Evolutionary conservation across 64 coral and sea anemone species (phyloP), one percentile per base, ranked within the genome.

Genomic region (Anthopleura sola): DNA sequence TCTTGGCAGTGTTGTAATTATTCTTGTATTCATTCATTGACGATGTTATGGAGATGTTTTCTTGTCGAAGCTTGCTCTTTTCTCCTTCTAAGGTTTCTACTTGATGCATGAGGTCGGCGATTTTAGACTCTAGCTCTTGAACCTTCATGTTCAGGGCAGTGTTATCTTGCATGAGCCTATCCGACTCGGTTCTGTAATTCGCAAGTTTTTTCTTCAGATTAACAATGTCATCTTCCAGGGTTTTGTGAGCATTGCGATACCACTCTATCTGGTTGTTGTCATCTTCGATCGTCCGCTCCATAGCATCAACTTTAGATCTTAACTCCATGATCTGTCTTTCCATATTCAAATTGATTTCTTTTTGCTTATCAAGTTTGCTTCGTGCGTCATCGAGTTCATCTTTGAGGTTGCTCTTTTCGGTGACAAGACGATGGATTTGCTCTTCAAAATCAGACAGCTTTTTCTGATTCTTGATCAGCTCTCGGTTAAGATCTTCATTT

Each of bases 401-500:
- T 55, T 78, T 68, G 74, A 88, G 58, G 71, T 78, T 90, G 37
- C 81, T 91, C 29, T 94, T 89, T 56, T 94, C 96, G 13, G 90
- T 86, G 53, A 75, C 86, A 57, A 82, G 55, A 7, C 93, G 93
- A 58, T 98, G 92, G 26, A 94, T 58, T 56, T 92, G 86, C 13
- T 91, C 87, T 46, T 98, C 90, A 17, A 98, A 50, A 26, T 91
- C 87, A 38, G 90, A 86, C 75, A 87, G 66, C 38, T 91, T 94
- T 48, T 92, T 94, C 90, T 98, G 96, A 53, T 86, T 86, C 36
- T 94, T 94, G 3, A 98, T 98, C 48, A 98, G 75, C 40, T 98
- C 96, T 57, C 93, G 82, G 90, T 98, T 98, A n/a, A 98, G 84
- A 37, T 87, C 90, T 80, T 94, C 93, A 55, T 92, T 98, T 64